Conservation (phyloP, 2,797 vertebrate species). For the Echiichthys vipera region DNA sequence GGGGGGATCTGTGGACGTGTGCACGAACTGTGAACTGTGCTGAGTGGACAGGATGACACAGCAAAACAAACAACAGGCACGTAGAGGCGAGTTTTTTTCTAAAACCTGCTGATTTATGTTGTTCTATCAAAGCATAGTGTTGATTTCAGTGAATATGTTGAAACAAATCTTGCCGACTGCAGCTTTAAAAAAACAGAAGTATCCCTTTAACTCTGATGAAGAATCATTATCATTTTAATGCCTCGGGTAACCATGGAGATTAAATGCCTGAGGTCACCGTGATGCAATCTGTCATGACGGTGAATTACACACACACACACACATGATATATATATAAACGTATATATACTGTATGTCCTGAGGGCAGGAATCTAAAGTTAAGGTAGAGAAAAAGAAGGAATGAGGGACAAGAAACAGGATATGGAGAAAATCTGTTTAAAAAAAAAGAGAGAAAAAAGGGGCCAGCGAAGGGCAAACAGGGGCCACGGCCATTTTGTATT, state of each 20-base stretch:
- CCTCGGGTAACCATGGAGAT: constrained; percentile 34
- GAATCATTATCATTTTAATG: constrained; percentile 8
- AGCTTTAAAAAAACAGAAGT: no score
- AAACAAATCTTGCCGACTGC: no score
- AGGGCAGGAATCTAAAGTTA: constrained; percentile 26
- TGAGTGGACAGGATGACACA: no score
- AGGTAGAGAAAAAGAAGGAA: not conserved
- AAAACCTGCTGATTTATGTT: no score
- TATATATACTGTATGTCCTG: constrained; percentile 8
- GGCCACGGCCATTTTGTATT: constrained; percentile 37
- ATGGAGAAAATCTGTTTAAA: not conserved
- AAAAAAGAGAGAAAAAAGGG: not conserved
- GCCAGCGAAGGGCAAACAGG: constrained; percentile 29
- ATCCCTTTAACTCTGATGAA: not conserved
- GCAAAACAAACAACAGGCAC: no score
- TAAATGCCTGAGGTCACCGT: constrained; percentile 15
- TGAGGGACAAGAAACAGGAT: not conserved
- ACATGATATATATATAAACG: not conserved
- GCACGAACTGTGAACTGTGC: no score
- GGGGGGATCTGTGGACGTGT: no score
- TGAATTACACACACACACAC: constrained; percentile 12
- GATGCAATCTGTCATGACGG: constrained; percentile 36
- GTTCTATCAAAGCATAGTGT: no score
- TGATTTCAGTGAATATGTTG: no score
- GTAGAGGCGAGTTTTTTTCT: no score